phyloP scores from a whole-genome alignment of 2,888 invertebrate species.

The Monopis laevigella region DNA sequence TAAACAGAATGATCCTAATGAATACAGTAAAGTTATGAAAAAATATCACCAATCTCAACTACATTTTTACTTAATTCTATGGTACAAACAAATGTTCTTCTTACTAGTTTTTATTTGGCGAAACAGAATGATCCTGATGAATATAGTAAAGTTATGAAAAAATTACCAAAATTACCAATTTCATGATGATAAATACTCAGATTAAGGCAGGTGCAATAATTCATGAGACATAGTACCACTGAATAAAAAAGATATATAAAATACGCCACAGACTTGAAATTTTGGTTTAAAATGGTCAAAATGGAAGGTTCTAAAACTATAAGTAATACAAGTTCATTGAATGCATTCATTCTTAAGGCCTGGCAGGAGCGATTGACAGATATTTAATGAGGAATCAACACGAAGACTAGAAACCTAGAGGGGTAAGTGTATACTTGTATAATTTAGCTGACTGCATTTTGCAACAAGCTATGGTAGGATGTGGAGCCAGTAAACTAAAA shows the following conservation, averaged over 20 bases:
- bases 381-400: conserved; percentile 95
- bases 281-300: no score
- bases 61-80: no score
- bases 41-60: no score
- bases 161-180: conserved; percentile 75
- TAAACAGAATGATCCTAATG: no score
- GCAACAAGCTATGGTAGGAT: conserved; percentile 93
- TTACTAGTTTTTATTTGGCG: no score
- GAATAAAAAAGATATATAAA: no score
- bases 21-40: conserved; percentile 71
- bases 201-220: conserved; percentile 65
- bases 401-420: conserved; percentile 90
- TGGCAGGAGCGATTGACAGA: conserved; percentile 97
- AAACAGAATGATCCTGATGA: no score
- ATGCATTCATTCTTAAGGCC: conserved; percentile 82
- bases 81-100: no score
- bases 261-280: no score
- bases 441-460: conserved; percentile 92
- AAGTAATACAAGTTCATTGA: conserved; percentile 83
- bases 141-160: conserved; percentile 76
- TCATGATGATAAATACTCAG: conserved; percentile 66
- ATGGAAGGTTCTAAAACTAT: conserved; percentile 84
- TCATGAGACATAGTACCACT: no score
- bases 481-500: conserved; percentile 90
- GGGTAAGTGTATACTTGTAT: conserved; percentile 94